Percentiles rank a stretch among this genome's conserved stretches.
phyloP scores from a whole-genome alignment of 2,797 vertebrate genomes.

The Melanogrammus aeglefinus region DNA sequence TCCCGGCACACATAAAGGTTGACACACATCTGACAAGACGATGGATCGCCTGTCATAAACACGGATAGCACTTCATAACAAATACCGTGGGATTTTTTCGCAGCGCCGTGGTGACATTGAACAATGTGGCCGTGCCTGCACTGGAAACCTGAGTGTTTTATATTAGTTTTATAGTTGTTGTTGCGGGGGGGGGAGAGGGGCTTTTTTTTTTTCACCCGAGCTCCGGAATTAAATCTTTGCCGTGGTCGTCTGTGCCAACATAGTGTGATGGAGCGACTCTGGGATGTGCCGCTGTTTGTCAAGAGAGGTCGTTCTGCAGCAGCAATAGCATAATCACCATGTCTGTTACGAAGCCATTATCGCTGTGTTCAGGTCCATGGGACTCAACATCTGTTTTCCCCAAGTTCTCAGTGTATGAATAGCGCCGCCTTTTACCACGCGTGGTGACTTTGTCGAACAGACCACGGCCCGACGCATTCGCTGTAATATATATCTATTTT shows the following conservation, averaged over 20 bases:
- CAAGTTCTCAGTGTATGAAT: slow-evolving; percentile 27
- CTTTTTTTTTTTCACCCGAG: slow-evolving; percentile 12
- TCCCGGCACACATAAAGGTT: slow-evolving; percentile 69
- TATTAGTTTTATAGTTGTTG: too few relatives aligned
- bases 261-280: slow-evolving; percentile 63
- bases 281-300: slow-evolving; percentile 61
- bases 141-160: slow-evolving; percentile 65
- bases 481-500: too few relatives aligned
- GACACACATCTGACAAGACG: slow-evolving; percentile 66
- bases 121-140: slow-evolving; percentile 66
- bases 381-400: slow-evolving; percentile 39
- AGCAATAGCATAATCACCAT: slow-evolving; percentile 67
- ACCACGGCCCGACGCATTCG: too few relatives aligned
- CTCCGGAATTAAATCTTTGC: slow-evolving; percentile 67
- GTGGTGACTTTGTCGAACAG: too few relatives aligned
- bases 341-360: slow-evolving; percentile 60
- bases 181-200: too few relatives aligned
- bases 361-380: slow-evolving; percentile 42
- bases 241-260: slow-evolving; percentile 65
- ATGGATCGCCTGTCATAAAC: slow-evolving; percentile 68
- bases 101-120: slow-evolving; percentile 68
- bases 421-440: slow-evolving; percentile 4
- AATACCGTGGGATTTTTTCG: slow-evolving; percentile 67
- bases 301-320: slow-evolving; percentile 60
- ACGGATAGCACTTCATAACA: slow-evolving; percentile 66